Conservation (phyloP, 2,888 invertebrate species). For the Latheticus oryzae region DNA sequence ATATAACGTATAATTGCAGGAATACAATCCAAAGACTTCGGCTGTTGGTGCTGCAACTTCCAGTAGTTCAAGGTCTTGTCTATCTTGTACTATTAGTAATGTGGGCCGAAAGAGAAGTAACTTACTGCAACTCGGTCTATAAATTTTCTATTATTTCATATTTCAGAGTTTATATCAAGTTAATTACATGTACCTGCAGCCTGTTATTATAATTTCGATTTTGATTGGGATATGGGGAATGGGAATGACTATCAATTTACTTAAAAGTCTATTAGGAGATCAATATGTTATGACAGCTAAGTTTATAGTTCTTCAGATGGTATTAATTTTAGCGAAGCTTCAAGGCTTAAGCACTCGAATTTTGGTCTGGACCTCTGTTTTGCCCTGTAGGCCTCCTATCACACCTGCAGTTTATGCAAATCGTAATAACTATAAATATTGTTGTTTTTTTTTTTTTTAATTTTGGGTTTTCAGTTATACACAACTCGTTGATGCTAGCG, state of each 20-base stretch:
- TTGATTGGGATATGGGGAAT: constrained; percentile 77
- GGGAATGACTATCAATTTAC: constrained; percentile 71
- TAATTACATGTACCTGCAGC: constrained; percentile 74
- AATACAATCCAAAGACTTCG: constrained; percentile 68
- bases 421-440: constrained; percentile 67
- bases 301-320: constrained; percentile 73
- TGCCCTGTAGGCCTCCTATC: constrained; percentile 75
- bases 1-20: too few species aligned
- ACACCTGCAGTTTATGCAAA: constrained; percentile 76
- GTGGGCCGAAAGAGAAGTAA: constrained; percentile 75
- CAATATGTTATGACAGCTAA: constrained; percentile 65
- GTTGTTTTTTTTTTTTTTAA: background rate
- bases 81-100: constrained; percentile 71
- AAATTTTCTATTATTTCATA: constrained; percentile 26
- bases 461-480: constrained; percentile 73
- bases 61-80: constrained; percentile 74
- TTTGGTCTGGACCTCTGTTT: constrained; percentile 68
- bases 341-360: constrained; percentile 73
- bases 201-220: constrained; percentile 74
- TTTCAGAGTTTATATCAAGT: constrained; percentile 71
- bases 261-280: constrained; percentile 65
- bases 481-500: constrained; percentile 74
- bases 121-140: constrained; percentile 6
- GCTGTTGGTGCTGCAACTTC: constrained; percentile 75
- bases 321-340: constrained; percentile 75